These are phyloP conservation scores for Heliconius erato DNA, from an alignment of 2,888 invertebrate genomes.

Conservation along the genomic window DNA sequence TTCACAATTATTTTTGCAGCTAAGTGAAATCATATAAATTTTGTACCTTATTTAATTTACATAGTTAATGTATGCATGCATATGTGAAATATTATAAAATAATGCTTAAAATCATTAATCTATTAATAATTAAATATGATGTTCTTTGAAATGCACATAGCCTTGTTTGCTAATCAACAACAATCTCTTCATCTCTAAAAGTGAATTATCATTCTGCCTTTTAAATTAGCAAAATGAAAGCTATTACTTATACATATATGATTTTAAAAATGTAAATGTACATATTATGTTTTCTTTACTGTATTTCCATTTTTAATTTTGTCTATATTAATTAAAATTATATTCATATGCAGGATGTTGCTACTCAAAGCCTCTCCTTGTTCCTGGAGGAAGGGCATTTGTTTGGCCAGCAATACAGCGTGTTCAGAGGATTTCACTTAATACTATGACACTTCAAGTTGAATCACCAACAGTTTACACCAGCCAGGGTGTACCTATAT, in stretches of 20 bases:
- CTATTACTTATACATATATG: background rate
- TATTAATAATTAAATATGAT: too few relatives aligned
- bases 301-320: background rate
- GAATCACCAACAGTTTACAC: conserved; percentile 98
- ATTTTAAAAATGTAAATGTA: background rate
- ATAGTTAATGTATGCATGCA: background rate
- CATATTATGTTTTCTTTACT: background rate
- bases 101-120: too few relatives aligned
- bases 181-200: background rate
- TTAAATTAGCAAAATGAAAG: conserved; percentile 4
- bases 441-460: conserved; percentile 98
- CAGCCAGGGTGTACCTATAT: conserved; percentile 98
- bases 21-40: background rate
- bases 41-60: background rate
- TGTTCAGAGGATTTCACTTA: conserved; percentile 96
- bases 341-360: conserved; percentile 92
- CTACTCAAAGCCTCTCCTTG: conserved; percentile 95
- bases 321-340: background rate
- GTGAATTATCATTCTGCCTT: background rate
- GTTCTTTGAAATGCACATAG: too few relatives aligned
- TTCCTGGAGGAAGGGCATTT: conserved; percentile 98
- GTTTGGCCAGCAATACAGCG: conserved; percentile 97
- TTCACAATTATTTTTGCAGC: conserved; percentile 6
- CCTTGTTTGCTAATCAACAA: too few relatives aligned
- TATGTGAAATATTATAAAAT: background rate